These are phyloP conservation scores for Tholera decimalis DNA, from an alignment of 2,888 invertebrate genomes.

Conservation along the genomic window DNA sequence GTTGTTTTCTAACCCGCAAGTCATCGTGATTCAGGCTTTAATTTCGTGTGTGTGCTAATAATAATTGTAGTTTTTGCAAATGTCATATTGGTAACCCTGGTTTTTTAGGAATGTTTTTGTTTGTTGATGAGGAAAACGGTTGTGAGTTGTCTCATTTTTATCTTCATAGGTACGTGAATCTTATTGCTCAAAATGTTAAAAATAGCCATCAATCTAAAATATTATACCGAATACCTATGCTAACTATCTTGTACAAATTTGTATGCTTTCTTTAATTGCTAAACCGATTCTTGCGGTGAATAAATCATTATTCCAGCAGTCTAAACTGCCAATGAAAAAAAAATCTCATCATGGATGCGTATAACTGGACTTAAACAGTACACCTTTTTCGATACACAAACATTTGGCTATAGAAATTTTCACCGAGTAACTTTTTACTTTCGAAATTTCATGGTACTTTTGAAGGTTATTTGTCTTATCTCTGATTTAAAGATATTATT, in stretches of 20 bases:
- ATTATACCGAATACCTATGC: too few relatives aligned
- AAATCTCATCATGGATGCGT: too few relatives aligned
- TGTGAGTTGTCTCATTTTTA: slow-evolving; percentile 25
- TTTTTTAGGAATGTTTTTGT: slow-evolving; percentile 34
- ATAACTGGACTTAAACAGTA: too few relatives aligned
- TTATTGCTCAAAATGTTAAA: slow-evolving; percentile 8
- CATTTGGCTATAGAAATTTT: not conserved
- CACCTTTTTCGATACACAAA: not conserved
- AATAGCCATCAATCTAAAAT: not conserved
- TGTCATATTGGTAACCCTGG: slow-evolving; percentile 27
- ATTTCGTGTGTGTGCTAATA: slow-evolving; percentile 18
- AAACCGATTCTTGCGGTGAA: not conserved
- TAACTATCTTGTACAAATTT: too few relatives aligned
- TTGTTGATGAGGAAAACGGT: slow-evolving; percentile 17
- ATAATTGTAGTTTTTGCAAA: slow-evolving; percentile 35
- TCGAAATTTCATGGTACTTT: not conserved
- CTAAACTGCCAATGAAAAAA: not conserved
- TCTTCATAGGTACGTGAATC: not conserved
- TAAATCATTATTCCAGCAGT: not conserved
- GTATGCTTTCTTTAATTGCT: not conserved
- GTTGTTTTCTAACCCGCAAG: slow-evolving; percentile 34
- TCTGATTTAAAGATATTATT: not conserved
- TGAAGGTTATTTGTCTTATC: slow-evolving; percentile 15
- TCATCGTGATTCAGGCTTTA: slow-evolving; percentile 47
- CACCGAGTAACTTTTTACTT: not conserved